Conservation (phyloP, 2,888 invertebrate species). For the Meandrusa payeni region DNA sequence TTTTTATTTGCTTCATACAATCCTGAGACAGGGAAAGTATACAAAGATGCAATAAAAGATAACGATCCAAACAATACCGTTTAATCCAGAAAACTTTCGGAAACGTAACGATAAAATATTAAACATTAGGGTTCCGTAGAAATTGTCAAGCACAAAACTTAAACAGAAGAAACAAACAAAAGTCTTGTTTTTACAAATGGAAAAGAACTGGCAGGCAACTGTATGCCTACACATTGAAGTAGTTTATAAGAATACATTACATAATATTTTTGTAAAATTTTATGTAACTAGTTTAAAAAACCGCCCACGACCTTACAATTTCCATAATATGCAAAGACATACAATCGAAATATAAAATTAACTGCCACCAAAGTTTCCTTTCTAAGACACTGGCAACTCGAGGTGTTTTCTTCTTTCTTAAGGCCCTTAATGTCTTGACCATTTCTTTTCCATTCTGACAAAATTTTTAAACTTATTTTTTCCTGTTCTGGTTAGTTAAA, state of each 20-base stretch:
- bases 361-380: no score
- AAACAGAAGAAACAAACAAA: constrained; percentile 5
- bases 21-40: background rate
- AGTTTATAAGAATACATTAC: background rate
- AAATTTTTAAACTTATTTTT: no score
- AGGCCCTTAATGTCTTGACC: no score
- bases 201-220: constrained; percentile 1
- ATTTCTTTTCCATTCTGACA: no score
- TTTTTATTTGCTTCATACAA: no score
- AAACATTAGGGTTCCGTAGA: constrained; percentile 8
- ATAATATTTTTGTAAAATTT: constrained; percentile 6
- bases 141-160: constrained; percentile 15
- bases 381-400: no score
- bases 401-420: no score
- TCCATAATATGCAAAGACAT: no score
- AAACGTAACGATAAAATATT: constrained; percentile 15
- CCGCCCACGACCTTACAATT: no score
- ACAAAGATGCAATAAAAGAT: constrained; percentile 7
- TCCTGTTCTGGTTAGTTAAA: no score
- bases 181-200: constrained; percentile 1
- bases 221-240: background rate
- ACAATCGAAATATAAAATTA: no score
- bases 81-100: constrained; percentile 12
- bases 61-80: constrained; percentile 16
- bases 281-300: no score